phyloP scores from a whole-genome alignment of 2,888 invertebrate species.

The Thymelicus lineola region DNA sequence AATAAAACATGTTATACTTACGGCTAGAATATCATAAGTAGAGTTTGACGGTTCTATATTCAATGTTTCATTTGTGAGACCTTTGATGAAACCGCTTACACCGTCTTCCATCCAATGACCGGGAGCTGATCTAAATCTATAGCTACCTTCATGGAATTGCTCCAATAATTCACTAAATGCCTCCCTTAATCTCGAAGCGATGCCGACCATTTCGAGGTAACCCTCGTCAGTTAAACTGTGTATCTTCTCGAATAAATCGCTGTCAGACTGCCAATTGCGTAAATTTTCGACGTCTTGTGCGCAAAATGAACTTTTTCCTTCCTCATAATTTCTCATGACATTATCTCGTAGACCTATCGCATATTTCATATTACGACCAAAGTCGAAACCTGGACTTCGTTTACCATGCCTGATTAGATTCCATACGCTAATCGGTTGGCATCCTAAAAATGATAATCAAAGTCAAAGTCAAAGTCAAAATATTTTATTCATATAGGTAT shows the following conservation, averaged over 20 bases:
- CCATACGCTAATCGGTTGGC: conserved; percentile 72
- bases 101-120: conserved; percentile 85
- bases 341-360: conserved; percentile 59
- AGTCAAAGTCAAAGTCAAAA: too few species aligned
- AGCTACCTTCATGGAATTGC: conserved; percentile 74
- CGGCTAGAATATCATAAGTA: conserved; percentile 44
- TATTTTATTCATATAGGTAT: too few species aligned
- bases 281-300: conserved; percentile 76
- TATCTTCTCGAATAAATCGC: conserved; percentile 58
- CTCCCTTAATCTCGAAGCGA: conserved; percentile 77
- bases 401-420: conserved; percentile 67
- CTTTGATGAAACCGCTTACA: conserved; percentile 77
- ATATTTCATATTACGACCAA: conserved; percentile 58
- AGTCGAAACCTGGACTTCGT: conserved; percentile 56
- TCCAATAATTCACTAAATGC: conserved; percentile 76
- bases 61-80: conserved; percentile 54
- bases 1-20: conserved; percentile 30
- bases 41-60: conserved; percentile 40
- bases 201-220: conserved; percentile 86
- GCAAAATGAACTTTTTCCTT: conserved; percentile 68
- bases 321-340: conserved; percentile 61
- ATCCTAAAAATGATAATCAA: conserved; percentile 58
- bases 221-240: conserved; percentile 71
- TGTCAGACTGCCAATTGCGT: conserved; percentile 58
- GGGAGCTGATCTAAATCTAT: conserved; percentile 84